These are phyloP conservation scores for Aplocera efformata DNA, from an alignment of 2,888 invertebrate species.

Conservation along the genomic window DNA sequence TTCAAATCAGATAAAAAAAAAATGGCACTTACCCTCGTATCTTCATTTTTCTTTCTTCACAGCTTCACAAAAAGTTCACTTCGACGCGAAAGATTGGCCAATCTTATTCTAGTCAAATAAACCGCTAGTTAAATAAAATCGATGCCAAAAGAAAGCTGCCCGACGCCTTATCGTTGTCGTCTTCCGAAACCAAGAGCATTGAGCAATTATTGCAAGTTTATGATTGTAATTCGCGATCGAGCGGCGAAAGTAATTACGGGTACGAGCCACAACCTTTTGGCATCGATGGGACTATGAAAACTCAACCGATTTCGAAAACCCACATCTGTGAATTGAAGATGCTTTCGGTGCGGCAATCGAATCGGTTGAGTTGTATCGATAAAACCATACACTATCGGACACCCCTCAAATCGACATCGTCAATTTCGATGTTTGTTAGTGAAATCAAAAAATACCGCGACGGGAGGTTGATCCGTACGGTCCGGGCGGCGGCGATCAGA, in stretches of 20 bases:
- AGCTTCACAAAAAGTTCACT: constrained; percentile 38
- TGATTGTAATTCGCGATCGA: constrained; percentile 56
- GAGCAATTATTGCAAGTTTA: constrained; percentile 65
- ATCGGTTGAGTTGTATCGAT: constrained; percentile 45
- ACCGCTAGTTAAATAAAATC: constrained; percentile 37
- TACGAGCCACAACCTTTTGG: constrained; percentile 63
- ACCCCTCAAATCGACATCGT: constrained; percentile 42
- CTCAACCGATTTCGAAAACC: constrained; percentile 49
- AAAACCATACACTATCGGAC: constrained; percentile 11
- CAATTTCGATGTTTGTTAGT: constrained; percentile 48
- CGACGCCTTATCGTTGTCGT: constrained; percentile 36
- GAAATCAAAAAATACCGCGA: constrained; percentile 39
- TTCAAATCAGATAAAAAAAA: constrained; percentile 33
- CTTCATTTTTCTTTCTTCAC: constrained; percentile 42
- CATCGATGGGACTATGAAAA: constrained; percentile 59
- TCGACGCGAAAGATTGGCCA: constrained; percentile 66
- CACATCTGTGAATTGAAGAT: constrained; percentile 31
- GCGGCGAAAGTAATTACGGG: constrained; percentile 62
- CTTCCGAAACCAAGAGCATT: constrained; percentile 50
- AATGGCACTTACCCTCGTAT: constrained; percentile 60
- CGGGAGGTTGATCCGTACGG: constrained; percentile 62
- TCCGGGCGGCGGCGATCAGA: constrained; percentile 63
- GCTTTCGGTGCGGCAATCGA: constrained; percentile 34
- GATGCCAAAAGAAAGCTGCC: constrained; percentile 66
- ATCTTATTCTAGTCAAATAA: constrained; percentile 57